Evolutionary conservation across 2,888 invertebrate species (phyloP), one percentile per base, ranked within the genome.

Genomic region (Leptopilina drosophilae): DNA sequence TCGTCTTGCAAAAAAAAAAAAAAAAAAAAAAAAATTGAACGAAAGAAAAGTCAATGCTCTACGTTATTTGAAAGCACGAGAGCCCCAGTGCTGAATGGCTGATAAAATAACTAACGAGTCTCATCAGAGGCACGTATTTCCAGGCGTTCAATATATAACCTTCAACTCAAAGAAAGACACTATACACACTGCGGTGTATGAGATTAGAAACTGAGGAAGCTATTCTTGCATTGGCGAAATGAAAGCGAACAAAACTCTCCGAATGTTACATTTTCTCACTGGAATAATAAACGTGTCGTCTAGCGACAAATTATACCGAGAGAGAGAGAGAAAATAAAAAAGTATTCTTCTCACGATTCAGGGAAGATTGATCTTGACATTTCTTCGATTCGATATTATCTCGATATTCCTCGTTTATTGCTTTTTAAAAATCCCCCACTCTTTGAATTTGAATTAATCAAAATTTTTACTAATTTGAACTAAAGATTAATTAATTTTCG

Each of bases 91-190:
- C 62, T 76, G 76, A 76, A 62, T 15, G 56, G 14, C 66, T 80
- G 82, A 82, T 82, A 81, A 82, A 81, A 77, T 81, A 77, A 82
- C 80, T 80, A 80, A 80, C 80, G 78, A 79, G 81, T 77, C 46
- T 66, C 76, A 75, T 79, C 76, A 77, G 76, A 53, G 64, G 14
- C 33, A 56, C 20, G 33, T 76, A 62, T 62, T 33, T 62, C 46
- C 62, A 64, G 49, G 14, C 76, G 62, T 49, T 64, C 64, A 76
- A 64, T 49, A 49, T 49, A 49, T 76, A 64, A 64, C 64, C 56
- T 75, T 49, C 53, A 56, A n/a, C 59, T 53, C 73, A 75, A 59
- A 75, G 20, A 7, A 76, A 42, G 64, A 42, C 46, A 49, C 46
- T 33, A 7, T 64, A 42, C 42, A 42, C 46, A 49, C 49, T 9